A percentile compares a stretch with the other conserved stretches of the same genome.
Conservation (phyloP, 2,797 vertebrate genomes). For the Potorous gilbertii region DNA sequence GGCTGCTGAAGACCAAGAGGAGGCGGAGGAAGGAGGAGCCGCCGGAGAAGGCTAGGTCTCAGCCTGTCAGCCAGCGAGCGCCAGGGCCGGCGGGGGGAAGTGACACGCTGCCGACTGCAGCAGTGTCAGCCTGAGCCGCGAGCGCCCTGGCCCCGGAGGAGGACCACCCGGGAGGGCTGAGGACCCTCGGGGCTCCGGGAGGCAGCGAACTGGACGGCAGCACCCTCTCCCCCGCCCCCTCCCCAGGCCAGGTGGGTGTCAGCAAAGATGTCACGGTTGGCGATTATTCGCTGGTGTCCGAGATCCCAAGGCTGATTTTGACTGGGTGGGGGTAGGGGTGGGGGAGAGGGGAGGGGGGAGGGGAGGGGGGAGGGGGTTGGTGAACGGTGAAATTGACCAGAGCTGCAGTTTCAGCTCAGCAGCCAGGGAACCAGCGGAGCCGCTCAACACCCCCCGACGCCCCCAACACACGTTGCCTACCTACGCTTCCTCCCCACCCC, state of each 20-base stretch:
- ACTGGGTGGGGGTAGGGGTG: slow-evolving; percentile 61
- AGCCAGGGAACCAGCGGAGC: slow-evolving; percentile 50
- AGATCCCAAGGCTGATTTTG: slow-evolving; percentile 72
- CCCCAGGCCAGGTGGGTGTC: slow-evolving; percentile 64
- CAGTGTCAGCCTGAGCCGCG: slow-evolving; percentile 46
- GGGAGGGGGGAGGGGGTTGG: slow-evolving; percentile 20
- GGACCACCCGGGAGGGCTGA: neutral
- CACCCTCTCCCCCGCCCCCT: slow-evolving; percentile 32
- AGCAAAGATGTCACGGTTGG: slow-evolving; percentile 76
- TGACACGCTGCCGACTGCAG: slow-evolving; percentile 1
- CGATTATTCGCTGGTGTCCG: slow-evolving; percentile 78
- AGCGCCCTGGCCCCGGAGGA: slow-evolving; percentile 41
- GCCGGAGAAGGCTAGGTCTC: neutral
- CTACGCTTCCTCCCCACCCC: slow-evolving; percentile 39
- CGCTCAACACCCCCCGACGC: slow-evolving; percentile 42
- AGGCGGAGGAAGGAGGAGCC: slow-evolving; percentile 11
- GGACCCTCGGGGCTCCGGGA: neutral
- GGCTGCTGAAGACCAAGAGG: neutral
- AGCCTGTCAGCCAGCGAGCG: slow-evolving; percentile 67
- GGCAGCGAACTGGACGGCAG: neutral
- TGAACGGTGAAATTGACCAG: slow-evolving; percentile 72
- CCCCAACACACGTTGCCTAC: neutral
- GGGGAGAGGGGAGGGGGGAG: neutral
- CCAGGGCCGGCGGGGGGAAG: slow-evolving; percentile 40
- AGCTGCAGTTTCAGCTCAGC: slow-evolving; percentile 64